phyloP scores from a whole-genome alignment of 1,140 invertebrate species.

The Pseudomyrmex gracilis region DNA sequence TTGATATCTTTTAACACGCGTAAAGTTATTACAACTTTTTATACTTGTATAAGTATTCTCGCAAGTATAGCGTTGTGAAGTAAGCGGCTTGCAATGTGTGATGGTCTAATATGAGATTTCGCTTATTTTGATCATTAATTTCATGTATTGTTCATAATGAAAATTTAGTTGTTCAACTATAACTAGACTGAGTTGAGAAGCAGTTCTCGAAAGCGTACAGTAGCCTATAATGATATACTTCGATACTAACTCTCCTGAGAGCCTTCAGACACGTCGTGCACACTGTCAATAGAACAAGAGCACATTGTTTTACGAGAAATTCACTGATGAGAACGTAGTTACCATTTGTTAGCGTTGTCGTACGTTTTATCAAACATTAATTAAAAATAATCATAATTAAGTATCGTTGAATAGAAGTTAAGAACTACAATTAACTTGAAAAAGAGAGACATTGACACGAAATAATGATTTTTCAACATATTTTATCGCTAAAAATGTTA shows the following conservation, averaged over 20 bases:
- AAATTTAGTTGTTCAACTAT: conserved; percentile 30
- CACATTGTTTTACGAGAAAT: conserved; percentile 20
- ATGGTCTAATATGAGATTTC: too few relatives aligned
- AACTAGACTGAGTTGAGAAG: conserved; percentile 17
- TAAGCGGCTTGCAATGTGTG: too few relatives aligned
- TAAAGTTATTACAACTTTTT: too few relatives aligned
- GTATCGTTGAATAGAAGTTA: not conserved
- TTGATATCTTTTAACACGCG: too few relatives aligned
- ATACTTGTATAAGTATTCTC: too few relatives aligned
- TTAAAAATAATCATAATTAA: not conserved
- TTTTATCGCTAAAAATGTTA: conserved; percentile 1
- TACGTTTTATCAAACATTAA: not conserved
- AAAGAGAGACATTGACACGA: not conserved
- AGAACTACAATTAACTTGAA: not conserved
- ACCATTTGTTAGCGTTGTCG: not conserved
- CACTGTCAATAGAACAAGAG: not conserved
- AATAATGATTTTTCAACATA: conserved; percentile 10
- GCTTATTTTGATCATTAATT: too few relatives aligned
- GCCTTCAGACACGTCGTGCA: not conserved
- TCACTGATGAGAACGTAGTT: conserved; percentile 3
- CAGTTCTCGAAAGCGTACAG: not conserved
- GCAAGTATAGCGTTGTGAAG: too few relatives aligned
- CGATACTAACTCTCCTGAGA: conserved; percentile 13
- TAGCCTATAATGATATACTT: conserved; percentile 10
- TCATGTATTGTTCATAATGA: not conserved